Base-by-base conservation (phyloP, 2,888 invertebrate genomes). In the Sussaba pulchella region DNA sequence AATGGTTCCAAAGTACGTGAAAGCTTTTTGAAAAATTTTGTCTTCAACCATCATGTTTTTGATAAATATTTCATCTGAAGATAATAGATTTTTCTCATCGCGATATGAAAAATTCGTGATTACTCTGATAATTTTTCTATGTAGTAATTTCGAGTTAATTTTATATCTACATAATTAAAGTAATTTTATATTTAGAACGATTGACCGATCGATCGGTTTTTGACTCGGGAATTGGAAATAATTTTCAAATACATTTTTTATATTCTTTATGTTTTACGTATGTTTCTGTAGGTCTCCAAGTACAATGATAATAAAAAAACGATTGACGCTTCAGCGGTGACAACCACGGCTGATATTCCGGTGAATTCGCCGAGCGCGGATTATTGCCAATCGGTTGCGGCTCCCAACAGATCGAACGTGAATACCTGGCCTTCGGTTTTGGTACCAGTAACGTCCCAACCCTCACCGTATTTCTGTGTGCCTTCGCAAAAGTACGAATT, bases 401-500 rank as follows among this genome's bases (percentile, higher is more conserved):
- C 87, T 9, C 84, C 92, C 89, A 63, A 89, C 36, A 91, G 90
- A 52, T 43, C 83, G 63, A 93, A 93, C 83, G 92, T 94, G 14
- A 94, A 94, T 83, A 84, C 94, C 5, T 95, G 95, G 94, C 94
- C 95, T 1, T 94, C 95, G 0, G 94, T 94, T 85, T 94, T 95
- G 0, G 93, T 94, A 52, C 93, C 93, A 0, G 90, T 92, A 67
- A 91, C 93, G 8, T 90, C 93, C 14, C 87, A 92, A 75, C 91
- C 88, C 57, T 86, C 81, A 84, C 92, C 76, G 88, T 92, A 79
- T 89, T 92, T 82, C 87, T 90, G 84, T 88, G 88, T 81, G 88
- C 84, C 80, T 36, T 61, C 81, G 86, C 88, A 81, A 90, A 87
- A 84, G 81, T 92, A 88, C 80, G 41, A 9, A 21, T 57, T 76